A percentile compares a stretch with the other conserved stretches of the same genome.
Conservation (phyloP, 2,113 vertebrate species). For the Felis chaus region DNA sequence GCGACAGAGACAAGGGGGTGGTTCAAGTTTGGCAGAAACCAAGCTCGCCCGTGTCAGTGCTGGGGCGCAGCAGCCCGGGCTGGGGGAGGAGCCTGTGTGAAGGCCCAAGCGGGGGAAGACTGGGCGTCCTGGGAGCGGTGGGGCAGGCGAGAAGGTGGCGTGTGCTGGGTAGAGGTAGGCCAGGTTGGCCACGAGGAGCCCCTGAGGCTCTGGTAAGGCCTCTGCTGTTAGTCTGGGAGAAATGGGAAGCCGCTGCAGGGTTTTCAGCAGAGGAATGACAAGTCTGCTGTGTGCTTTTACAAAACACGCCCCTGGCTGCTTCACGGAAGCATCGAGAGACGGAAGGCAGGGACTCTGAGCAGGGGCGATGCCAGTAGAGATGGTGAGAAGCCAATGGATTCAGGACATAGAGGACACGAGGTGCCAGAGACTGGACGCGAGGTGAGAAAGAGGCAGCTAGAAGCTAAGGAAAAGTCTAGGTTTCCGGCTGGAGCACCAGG, state of each 20-base stretch:
- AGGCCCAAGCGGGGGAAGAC: neutral
- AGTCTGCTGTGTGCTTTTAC: neutral
- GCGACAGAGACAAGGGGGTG: neutral
- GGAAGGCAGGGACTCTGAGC: neutral
- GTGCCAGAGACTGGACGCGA: neutral
- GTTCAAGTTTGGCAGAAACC: neutral
- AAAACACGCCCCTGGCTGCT: neutral
- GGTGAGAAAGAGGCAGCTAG: neutral
- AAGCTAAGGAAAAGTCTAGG: neutral
- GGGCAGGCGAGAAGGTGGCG: neutral
- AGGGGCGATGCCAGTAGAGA: accelerated
- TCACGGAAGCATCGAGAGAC: neutral
- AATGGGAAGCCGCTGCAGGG: neutral
- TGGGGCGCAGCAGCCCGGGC: accelerated
- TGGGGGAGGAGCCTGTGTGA: neutral
- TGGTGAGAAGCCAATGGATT: accelerated
- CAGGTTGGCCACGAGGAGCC: accelerated
- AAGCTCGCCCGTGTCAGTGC: neutral
- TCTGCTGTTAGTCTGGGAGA: neutral
- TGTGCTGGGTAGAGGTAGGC: neutral
- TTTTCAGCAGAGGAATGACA: neutral
- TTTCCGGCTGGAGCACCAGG: neutral
- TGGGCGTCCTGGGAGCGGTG: accelerated
- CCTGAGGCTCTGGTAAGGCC: neutral
- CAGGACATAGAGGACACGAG: neutral